Evolutionary conservation across 2,797 vertebrate genomes (phyloP), one percentile per base, ranked within the genome.

Genomic region (Bucorvus abyssinicus): DNA sequence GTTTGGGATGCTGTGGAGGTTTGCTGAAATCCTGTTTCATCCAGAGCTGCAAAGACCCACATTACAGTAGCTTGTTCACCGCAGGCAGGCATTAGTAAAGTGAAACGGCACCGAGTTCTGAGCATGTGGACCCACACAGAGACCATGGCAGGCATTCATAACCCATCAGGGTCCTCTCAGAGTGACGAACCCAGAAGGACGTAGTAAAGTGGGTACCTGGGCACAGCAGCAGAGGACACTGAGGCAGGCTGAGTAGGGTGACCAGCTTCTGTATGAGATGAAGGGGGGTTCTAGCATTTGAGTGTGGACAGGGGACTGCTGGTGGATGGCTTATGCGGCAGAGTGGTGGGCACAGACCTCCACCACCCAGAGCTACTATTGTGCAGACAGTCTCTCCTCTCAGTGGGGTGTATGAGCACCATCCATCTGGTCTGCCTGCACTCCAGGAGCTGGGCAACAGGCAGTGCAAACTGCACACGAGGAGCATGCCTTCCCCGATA

Each of bases 71-170:
- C 12, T 80, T 3, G 1, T 29, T 81, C 23, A 0, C 27, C 5
- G 1, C 40, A 78, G 55, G 21, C 32, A 29, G 30, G 21, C 27
- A 29, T 30, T 32, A 38, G 18, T 20, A 52, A 88, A 21, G n/a
- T 24, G n/a, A 91, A 87, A 67, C 22, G 7, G 18, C 61, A 29
- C 59, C 7, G 30, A 82, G 38, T 23, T 63, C 55, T 59, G 44
- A 77, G 67, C 49, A 71, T 3, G 0, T 1, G 2, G 29, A 53
- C 32, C 13, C 29, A 57, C n/a, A 32, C 8, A 55, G 44, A 76
- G 27, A 40, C 16, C 55, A 87, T 1, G 0, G 26, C 29, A 65
- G 27, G 67, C 1, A 0, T 75, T 59, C 3, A 2, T 67, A 73
- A 68, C 56, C 32, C 29, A 74, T 32, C 44, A 79, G 24, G 10